These are phyloP conservation scores for Erebia ligea DNA, from an alignment of 2,888 invertebrate genomes.

Conservation along the genomic window DNA sequence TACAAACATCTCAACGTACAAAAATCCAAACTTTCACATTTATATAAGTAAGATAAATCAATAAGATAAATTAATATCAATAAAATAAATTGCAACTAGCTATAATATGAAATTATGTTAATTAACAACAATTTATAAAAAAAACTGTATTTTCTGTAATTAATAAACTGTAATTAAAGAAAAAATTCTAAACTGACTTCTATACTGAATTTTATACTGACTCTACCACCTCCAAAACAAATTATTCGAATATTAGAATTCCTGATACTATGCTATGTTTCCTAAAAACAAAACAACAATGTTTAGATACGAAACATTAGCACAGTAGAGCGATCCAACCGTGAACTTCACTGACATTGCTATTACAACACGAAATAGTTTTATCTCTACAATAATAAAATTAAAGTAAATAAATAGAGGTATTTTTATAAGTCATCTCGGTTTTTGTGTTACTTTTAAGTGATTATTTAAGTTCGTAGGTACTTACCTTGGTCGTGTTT, in stretches of 20 bases:
- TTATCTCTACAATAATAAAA: background rate
- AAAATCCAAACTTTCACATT: no score
- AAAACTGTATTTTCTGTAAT: no score
- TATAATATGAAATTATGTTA: no score
- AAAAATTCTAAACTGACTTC: no score
- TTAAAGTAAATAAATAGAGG: background rate
- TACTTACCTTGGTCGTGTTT: constrained; percentile 58
- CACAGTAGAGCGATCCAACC: background rate
- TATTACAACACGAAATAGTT: constrained; percentile 2
- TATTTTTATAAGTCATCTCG: background rate
- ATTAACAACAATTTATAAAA: no score
- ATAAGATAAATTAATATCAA: no score
- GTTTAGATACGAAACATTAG: constrained; percentile 4
- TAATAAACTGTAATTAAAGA: background rate
- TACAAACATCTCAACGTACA: no score
- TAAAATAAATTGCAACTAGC: no score
- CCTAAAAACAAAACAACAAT: background rate
- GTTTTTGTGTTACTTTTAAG: constrained; percentile 16
- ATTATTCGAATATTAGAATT: no score
- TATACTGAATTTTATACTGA: no score
- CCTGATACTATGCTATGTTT: background rate
- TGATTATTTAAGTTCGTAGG: constrained; percentile 36
- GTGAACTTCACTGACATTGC: background rate
- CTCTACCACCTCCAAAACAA: no score
- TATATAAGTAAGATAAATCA: no score